Conservation (phyloP, 2,888 invertebrate species). For the Ceriagrion tenellum region DNA sequence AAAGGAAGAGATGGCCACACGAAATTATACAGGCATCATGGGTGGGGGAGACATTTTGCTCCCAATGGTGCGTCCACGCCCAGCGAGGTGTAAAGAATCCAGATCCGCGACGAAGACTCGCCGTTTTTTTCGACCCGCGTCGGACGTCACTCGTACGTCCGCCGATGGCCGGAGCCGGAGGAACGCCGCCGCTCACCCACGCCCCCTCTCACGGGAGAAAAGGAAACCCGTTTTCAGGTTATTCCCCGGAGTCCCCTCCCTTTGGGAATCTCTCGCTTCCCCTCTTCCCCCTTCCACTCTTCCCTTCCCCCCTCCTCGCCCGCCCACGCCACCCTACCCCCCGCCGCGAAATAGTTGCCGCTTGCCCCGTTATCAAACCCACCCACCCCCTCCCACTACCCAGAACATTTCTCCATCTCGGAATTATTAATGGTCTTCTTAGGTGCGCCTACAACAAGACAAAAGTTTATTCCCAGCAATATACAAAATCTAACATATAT, state of each 20-base stretch:
- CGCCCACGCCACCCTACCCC: background rate
- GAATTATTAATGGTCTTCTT: too few species aligned
- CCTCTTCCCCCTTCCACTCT: background rate
- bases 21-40: too few species aligned
- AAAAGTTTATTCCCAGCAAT: too few species aligned
- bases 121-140: background rate
- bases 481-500: too few species aligned
- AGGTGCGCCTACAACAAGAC: too few species aligned
- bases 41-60: too few species aligned
- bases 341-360: too few species aligned
- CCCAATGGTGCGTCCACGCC: background rate
- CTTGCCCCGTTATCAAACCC: too few species aligned
- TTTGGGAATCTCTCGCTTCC: too few species aligned
- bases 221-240: background rate
- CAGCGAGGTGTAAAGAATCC: background rate
- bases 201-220: background rate
- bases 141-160: background rate
- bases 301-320: background rate
- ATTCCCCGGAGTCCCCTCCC: background rate
- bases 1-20: background rate
- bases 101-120: background rate
- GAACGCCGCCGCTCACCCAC: background rate
- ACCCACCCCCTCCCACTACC: too few species aligned
- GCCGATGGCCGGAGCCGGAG: background rate
- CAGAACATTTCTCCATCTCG: too few species aligned